Base-by-base conservation (phyloP, 2,797 vertebrate genomes). In the Sebastes dallii region DNA sequence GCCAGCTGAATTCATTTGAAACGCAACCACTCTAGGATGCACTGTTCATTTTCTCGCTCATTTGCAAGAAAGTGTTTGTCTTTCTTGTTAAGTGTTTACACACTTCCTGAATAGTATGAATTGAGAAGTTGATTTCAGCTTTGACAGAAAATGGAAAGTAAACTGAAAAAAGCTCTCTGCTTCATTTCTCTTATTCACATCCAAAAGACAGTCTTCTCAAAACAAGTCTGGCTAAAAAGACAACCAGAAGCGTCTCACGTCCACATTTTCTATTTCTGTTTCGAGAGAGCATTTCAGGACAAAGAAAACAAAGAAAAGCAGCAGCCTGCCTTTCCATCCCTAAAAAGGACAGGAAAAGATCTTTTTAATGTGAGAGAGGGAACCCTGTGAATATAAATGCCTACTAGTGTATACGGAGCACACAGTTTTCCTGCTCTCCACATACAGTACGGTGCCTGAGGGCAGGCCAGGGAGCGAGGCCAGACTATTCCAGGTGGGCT, bases 401-500 rank as follows among this genome's bases (percentile, higher is more conserved):
- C 14, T 61, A 22, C 25, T 56, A 56, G 70, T 65, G 56, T 74
- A 85, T 22, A 82, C 29, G 24, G 50, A 67, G 83, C 24, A 30
- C 39, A 66, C 42, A 20, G 60, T 79, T 84, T 79, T 42, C 62
- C 72, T 74, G 46, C 70, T 9, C 56, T 39, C 3, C 62, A 82
- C 77, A 55, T 14, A 58, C 50, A 81, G 74, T 6, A n/a, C 22
- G 73, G 74, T 4, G 89, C 93, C 92, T 80, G 77, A 73, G 85
- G 93, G 86, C 84, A 93, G 91, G 84, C 86, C 80, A 88, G 78
- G 79, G 64, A 91, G 88, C n/a, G 8, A 81, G 85, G 89, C 88
- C 91, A 94, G 91, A 90, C 89, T 89, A 91, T 91, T 94, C 91
- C 92, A 94, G 93, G 93, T 92, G 89, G 92, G 90, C 32, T 61